Conservation (phyloP, 1,140 invertebrate genomes). For the Bradynema listronoti region DNA sequence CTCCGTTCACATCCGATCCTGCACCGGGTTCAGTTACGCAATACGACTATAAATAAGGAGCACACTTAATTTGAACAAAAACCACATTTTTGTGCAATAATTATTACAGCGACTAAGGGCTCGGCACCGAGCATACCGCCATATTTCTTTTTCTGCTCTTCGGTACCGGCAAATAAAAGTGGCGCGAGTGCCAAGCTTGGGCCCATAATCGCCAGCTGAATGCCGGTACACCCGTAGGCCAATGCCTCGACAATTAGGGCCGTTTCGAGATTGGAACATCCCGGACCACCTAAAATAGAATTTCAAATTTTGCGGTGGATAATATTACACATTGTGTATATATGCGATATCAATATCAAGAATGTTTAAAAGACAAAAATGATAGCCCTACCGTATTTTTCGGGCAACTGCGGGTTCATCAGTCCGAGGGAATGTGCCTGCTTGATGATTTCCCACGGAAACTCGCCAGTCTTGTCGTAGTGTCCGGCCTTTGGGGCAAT, state of each 20-base stretch:
- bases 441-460: constrained; percentile 87
- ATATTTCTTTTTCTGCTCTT: constrained; percentile 87
- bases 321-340: too few relatives aligned
- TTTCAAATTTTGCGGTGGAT: not conserved
- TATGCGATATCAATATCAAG: too few relatives aligned
- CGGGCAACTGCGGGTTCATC: constrained; percentile 77
- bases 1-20: constrained; percentile 64
- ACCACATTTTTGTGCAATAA: not conserved
- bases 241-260: constrained; percentile 80
- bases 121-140: constrained; percentile 76
- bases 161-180: constrained; percentile 74
- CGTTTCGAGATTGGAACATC: constrained; percentile 68
- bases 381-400: constrained; percentile 63
- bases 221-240: constrained; percentile 85
- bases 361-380: too few relatives aligned
- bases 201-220: constrained; percentile 72
- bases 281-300: constrained; percentile 44
- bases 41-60: constrained; percentile 17
- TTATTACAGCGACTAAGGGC: constrained; percentile 72
- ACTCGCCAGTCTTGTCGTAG: constrained; percentile 76
- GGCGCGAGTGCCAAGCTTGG: constrained; percentile 71
- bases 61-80: not conserved
- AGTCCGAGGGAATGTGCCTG: constrained; percentile 83
- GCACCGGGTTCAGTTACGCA: constrained; percentile 84
- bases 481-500: constrained; percentile 81